These are phyloP conservation scores for Perognathus longimembris DNA, from an alignment of 2,113 vertebrate species.

Conservation along the genomic window DNA sequence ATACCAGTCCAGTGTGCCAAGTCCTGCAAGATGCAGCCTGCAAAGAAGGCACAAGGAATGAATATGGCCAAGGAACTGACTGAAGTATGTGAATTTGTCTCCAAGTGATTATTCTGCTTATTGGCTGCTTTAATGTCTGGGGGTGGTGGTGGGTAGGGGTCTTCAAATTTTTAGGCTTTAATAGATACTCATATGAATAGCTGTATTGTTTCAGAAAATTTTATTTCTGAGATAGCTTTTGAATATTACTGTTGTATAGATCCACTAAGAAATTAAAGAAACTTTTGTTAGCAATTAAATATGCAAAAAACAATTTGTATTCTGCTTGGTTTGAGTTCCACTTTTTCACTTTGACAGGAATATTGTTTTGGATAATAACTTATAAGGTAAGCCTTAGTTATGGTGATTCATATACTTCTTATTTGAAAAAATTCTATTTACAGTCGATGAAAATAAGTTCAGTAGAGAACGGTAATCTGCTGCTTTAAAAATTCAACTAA, in stretches of 20 bases:
- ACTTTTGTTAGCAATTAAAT: neutral
- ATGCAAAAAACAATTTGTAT: neutral
- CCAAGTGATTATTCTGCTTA: neutral
- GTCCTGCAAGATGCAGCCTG: neutral
- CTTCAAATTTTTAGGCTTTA: slow-evolving; percentile 1
- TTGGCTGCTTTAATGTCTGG: neutral
- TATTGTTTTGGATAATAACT: slow-evolving; percentile 15
- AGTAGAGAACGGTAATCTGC: neutral
- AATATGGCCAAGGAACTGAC: neutral
- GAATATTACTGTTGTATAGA: neutral
- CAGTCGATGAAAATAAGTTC: neutral
- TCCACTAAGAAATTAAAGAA: neutral
- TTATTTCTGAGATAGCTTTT: slow-evolving; percentile 26
- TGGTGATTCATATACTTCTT: slow-evolving; percentile 6
- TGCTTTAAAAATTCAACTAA: neutral
- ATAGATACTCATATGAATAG: neutral
- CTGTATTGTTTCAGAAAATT: neutral
- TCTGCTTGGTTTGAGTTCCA: slow-evolving; percentile 11
- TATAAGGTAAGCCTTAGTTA: neutral
- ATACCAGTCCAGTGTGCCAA: neutral
- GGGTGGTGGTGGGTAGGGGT: slow-evolving; percentile 4
- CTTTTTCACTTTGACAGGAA: neutral
- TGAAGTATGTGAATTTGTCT: neutral
- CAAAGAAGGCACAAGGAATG: neutral
- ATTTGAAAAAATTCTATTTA: slow-evolving; percentile 2